Evolutionary conservation across 2,113 vertebrate genomes (phyloP).

Genomic region (Oreocharis arfaki): DNA sequence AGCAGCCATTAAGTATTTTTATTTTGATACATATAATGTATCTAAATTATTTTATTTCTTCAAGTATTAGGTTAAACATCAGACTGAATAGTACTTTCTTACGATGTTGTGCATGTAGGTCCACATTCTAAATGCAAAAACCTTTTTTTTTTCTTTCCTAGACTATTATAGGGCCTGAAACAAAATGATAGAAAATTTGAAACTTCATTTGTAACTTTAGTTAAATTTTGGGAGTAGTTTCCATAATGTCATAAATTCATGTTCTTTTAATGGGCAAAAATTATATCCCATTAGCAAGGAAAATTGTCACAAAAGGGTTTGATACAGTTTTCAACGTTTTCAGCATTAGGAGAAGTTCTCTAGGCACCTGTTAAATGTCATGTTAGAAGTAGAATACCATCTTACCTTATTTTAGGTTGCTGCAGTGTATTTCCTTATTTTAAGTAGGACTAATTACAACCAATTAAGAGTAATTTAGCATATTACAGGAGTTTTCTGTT

Average conservation of each 20-base stretch:
- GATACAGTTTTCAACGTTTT: not conserved
- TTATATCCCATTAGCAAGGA: not conserved
- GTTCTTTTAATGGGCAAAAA: not conserved
- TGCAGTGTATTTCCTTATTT: not conserved
- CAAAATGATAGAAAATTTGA: not conserved
- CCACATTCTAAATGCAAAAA: not conserved
- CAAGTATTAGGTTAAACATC: not conserved
- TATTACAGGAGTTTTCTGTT: not conserved
- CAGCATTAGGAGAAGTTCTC: not conserved
- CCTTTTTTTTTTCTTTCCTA: not conserved
- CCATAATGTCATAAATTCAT: not conserved
- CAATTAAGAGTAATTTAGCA: not conserved
- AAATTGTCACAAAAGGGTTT: not conserved
- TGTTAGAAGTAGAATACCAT: not conserved
- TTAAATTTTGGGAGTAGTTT: not conserved
- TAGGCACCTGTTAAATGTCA: not conserved
- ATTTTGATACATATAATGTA: not conserved
- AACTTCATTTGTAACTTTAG: not conserved
- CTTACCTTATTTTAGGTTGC: not conserved
- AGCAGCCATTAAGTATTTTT: not conserved
- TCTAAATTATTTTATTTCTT: not conserved
- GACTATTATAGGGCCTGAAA: not conserved
- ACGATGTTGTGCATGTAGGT: not conserved
- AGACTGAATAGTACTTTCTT: not conserved
- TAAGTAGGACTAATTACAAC: not conserved